phyloP scores from a whole-genome alignment of 2,113 vertebrate genomes.

The Calypte anna region DNA sequence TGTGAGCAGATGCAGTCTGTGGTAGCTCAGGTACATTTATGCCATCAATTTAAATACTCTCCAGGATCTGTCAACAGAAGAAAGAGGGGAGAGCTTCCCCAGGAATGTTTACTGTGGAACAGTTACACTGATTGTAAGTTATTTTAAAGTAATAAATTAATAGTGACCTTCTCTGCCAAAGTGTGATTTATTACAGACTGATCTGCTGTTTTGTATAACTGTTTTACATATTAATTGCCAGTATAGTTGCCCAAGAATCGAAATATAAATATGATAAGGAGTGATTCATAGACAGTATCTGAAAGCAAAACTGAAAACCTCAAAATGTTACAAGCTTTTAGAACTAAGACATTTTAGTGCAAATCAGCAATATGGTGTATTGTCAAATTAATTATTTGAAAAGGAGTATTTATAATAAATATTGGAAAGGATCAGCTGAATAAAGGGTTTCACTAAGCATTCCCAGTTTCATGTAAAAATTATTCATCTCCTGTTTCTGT shows the following conservation, averaged over 20 bases:
- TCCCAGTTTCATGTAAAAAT: not conserved
- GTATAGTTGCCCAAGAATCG: conserved; percentile 40
- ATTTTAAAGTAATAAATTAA: conserved; percentile 44
- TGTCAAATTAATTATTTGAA: conserved; percentile 65
- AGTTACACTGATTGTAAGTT: not conserved
- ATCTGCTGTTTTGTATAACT: conserved; percentile 15
- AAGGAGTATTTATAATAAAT: conserved; percentile 60
- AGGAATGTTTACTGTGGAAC: not conserved
- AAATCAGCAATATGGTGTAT: conserved; percentile 46
- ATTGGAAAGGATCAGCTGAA: conserved; percentile 28
- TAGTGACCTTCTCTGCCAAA: conserved; percentile 27
- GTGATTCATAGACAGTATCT: conserved; percentile 30
- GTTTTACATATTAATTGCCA: conserved; percentile 45
- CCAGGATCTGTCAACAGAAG: not conserved
- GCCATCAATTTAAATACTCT: not conserved
- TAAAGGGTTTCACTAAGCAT: not conserved
- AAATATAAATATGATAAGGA: conserved; percentile 27
- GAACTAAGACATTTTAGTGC: conserved; percentile 20
- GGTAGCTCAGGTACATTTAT: not conserved
- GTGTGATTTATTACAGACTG: conserved; percentile 6
- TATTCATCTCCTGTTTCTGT: not conserved
- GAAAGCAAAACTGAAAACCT: not conserved
- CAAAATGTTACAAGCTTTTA: conserved; percentile 30
- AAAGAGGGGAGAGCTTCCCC: not conserved
- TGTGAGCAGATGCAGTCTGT: not conserved